phyloP scores from a whole-genome alignment of 2,888 invertebrate species.

The Tiphia femorata region DNA sequence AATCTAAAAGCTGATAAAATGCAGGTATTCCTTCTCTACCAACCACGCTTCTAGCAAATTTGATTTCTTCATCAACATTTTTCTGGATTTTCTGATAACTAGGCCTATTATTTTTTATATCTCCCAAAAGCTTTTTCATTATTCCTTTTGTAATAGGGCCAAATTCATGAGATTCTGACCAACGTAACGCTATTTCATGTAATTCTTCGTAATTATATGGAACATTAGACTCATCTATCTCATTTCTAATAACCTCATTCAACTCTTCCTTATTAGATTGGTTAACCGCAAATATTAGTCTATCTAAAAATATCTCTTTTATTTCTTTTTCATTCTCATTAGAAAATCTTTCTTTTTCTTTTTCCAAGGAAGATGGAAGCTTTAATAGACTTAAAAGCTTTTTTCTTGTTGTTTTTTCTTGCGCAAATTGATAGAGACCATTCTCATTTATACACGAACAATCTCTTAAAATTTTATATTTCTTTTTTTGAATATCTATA shows the following conservation, averaged over 20 bases:
- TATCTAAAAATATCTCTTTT: no score
- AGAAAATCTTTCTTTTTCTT: slow-evolving; percentile 1
- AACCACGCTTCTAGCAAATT: slow-evolving; percentile 42
- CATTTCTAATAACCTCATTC: slow-evolving; percentile 28
- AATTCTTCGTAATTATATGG: slow-evolving; percentile 49
- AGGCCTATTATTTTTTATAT: slow-evolving; percentile 44
- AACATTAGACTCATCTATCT: slow-evolving; percentile 27
- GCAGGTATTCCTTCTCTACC: slow-evolving; percentile 10
- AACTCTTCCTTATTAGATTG: slow-evolving; percentile 12
- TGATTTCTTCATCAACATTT: slow-evolving; percentile 33
- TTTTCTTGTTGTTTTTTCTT: no score
- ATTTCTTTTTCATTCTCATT: no score
- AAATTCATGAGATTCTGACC: slow-evolving; percentile 51
- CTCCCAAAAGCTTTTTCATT: slow-evolving; percentile 41
- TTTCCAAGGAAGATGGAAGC: background rate
- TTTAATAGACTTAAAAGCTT: slow-evolving; percentile 4
- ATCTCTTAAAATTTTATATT: slow-evolving; percentile 12
- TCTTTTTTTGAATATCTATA: no score
- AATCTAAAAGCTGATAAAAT: no score
- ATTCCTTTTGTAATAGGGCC: slow-evolving; percentile 36
- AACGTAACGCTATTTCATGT: slow-evolving; percentile 52
- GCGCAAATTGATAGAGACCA: slow-evolving; percentile 11
- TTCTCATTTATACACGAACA: slow-evolving; percentile 7
- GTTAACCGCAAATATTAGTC: slow-evolving; percentile 11
- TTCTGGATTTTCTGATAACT: slow-evolving; percentile 34